Conservation (phyloP, 1,140 invertebrate species). For the Lasaia peninsularis region DNA sequence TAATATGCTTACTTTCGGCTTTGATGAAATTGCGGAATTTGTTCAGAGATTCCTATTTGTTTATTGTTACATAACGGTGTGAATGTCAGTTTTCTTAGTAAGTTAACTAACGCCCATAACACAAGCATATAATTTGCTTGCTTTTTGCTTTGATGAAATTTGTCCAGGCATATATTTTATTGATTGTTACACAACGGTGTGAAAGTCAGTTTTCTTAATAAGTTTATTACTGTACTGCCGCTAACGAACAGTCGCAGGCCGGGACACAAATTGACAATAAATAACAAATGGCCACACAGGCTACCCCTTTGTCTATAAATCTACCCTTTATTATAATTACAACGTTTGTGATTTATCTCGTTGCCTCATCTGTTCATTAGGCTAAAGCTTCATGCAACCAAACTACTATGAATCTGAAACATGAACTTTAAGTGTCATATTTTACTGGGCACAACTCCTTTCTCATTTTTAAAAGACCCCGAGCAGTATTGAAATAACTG, state of each 20-base stretch:
- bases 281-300: constrained; percentile 52
- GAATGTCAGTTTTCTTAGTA: no score
- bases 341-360: constrained; percentile 33
- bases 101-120: no score
- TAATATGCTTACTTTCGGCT: no score
- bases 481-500: no score
- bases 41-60: no score
- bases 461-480: neutral
- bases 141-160: neutral
- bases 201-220: constrained; percentile 40
- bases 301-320: constrained; percentile 49
- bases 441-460: neutral
- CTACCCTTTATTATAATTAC: constrained; percentile 39
- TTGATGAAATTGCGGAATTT: no score
- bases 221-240: constrained; percentile 50
- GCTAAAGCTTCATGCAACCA: constrained; percentile 13
- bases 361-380: constrained; percentile 21
- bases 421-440: neutral
- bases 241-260: constrained; percentile 50
- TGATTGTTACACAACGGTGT: constrained; percentile 33
- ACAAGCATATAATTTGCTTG: no score
- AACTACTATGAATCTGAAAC: neutral
- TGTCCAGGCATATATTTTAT: neutral
- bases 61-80: no score
- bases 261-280: constrained; percentile 61